Conservation (phyloP, 2,888 invertebrate species). For the Microdon myrmicae region DNA sequence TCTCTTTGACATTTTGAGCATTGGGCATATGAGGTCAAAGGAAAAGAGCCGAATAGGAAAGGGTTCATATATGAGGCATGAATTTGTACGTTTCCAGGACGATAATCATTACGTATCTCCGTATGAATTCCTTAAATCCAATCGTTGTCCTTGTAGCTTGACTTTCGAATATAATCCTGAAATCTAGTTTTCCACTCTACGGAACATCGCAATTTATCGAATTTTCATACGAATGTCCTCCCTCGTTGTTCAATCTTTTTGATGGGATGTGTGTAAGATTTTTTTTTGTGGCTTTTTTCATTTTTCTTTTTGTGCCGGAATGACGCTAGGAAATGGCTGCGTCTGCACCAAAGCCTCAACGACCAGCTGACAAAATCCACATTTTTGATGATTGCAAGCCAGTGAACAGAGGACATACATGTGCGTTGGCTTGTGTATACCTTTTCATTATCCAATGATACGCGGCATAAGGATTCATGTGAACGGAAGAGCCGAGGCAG, state of each 20-base stretch:
- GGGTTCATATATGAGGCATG: too few relatives aligned
- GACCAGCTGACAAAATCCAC: constrained; percentile 14
- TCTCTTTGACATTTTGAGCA: too few relatives aligned
- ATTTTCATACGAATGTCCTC: constrained; percentile 51
- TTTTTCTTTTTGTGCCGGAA: constrained; percentile 19
- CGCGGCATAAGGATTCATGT: constrained; percentile 1
- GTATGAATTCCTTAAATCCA: constrained; percentile 37
- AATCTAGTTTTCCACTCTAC: constrained; percentile 63
- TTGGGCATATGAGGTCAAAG: too few relatives aligned
- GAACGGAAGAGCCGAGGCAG: constrained; percentile 1
- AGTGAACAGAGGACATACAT: too few relatives aligned
- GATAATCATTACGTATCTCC: constrained; percentile 11
- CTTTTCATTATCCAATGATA: constrained; percentile 31
- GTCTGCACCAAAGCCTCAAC: constrained; percentile 15
- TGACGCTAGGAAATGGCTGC: constrained; percentile 1
- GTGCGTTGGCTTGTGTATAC: not conserved
- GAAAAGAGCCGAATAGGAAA: too few relatives aligned
- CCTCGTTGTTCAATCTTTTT: too few relatives aligned
- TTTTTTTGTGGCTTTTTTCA: too few relatives aligned
- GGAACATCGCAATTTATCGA: constrained; percentile 58
- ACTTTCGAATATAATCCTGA: constrained; percentile 45
- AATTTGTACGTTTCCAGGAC: constrained; percentile 16
- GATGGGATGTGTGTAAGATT: too few relatives aligned
- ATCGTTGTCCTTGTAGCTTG: constrained; percentile 30
- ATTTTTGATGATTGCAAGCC: constrained; percentile 11